Evolutionary conservation across 1,140 invertebrate genomes (phyloP), one percentile per base, ranked within the genome.

Genomic region (Pomacea maculata): DNA sequence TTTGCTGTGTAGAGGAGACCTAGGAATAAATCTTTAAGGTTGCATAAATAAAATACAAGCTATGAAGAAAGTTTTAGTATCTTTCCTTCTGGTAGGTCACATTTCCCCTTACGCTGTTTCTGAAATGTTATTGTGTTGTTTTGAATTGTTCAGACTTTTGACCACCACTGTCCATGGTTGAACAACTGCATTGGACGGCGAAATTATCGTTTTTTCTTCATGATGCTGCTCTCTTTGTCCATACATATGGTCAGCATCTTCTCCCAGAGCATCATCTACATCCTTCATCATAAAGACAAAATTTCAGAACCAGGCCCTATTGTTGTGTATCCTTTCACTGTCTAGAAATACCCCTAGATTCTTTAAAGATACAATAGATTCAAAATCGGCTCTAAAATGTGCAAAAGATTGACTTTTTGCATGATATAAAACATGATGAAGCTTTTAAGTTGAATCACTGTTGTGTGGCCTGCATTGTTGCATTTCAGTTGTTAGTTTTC

Each of bases 131-230:
- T 4, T 61, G 0, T 61, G 11, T 65, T 65, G 25, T 57, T 79
- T 82, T 81, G 79, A 70, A 17, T 71, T 77, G 95, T 95, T 81
- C 93, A 99, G 96, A 99, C 97, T 61, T 99, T 99, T 92, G 99
- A 99, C 93, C 99, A 99, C 94, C 99, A 99, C 92, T 99, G 99
- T 93, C 98, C 98, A 77, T 99, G 98, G 98, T 96, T 99, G 85
- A 99, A 99, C 92, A 99, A 99, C 92, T 99, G 99, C 91, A 99
- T 99, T 88, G 99, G 99, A 77, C 94, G 98, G 83, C 94, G 98
- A 85, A 99, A 99, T 92, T 99, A 99, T 92, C 94, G 98, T 88
- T 91, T 87, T 81, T 92, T 92, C 84, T 92, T 92, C 93, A 96
- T 99, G 93, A 99, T 99, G 92, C 94, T 99, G 57, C 94, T 99